phyloP scores from a whole-genome alignment of 2,113 vertebrate genomes.

The Clarias macrocephalus region DNA sequence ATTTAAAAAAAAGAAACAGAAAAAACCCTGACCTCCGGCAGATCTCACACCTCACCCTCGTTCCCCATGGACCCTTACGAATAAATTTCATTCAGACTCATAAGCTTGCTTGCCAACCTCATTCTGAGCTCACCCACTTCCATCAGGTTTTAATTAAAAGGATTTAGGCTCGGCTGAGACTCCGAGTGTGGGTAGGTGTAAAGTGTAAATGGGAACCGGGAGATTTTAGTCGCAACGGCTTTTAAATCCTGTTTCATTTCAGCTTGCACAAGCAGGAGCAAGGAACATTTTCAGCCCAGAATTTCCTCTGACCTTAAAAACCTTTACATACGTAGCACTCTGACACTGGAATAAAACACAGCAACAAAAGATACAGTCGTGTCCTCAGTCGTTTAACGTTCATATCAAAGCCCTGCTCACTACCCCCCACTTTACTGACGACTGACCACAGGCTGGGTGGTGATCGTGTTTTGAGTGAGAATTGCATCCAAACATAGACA shows the following conservation, averaged over 20 bases:
- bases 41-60: neutral
- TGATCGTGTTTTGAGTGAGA: too few relatives aligned
- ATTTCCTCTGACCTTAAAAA: neutral
- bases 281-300: neutral
- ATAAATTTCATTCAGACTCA: slow-evolving; percentile 59
- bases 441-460: too few relatives aligned
- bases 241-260: neutral
- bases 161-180: slow-evolving; percentile 57
- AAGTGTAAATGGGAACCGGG: slow-evolving; percentile 37
- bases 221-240: neutral
- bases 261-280: neutral
- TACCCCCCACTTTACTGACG: neutral
- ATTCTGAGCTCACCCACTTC: slow-evolving; percentile 58
- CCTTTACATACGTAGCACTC: neutral
- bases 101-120: slow-evolving; percentile 58
- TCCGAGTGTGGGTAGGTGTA: slow-evolving; percentile 42
- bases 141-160: slow-evolving; percentile 67
- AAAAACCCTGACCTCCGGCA: slow-evolving; percentile 39
- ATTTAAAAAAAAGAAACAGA: neutral
- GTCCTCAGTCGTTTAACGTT: too few relatives aligned
- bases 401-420: neutral
- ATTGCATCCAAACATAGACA: too few relatives aligned
- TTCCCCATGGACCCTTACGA: slow-evolving; percentile 46
- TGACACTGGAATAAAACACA: neutral
- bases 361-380: too few relatives aligned